A percentile compares a stretch with the other conserved stretches of the same genome.
These are phyloP conservation scores for Chloromyia formosa DNA, from an alignment of 2,888 invertebrate species.

Conservation along the genomic window DNA sequence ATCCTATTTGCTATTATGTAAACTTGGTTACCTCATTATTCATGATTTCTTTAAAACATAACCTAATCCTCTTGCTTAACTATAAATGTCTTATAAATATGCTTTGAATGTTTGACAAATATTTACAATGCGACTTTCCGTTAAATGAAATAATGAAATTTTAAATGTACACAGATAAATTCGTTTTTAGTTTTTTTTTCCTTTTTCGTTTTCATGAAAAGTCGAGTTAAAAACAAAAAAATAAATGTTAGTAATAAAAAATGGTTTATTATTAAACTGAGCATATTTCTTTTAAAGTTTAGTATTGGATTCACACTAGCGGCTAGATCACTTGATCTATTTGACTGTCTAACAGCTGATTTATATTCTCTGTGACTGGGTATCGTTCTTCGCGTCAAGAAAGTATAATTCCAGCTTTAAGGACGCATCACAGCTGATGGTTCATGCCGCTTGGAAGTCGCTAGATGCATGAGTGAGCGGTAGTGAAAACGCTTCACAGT, in stretches of 20 bases:
- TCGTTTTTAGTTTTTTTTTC: background rate
- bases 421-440: no score
- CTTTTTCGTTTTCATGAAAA: background rate
- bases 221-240: background rate
- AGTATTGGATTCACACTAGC: no score
- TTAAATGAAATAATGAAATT: slow-evolving; percentile 2
- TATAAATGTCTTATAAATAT: background rate
- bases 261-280: background rate
- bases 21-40: slow-evolving; percentile 26
- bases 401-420: no score
- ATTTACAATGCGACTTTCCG: slow-evolving; percentile 17
- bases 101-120: slow-evolving; percentile 20
- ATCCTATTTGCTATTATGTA: slow-evolving; percentile 6
- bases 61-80: slow-evolving; percentile 35
- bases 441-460: no score
- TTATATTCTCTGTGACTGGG: no score
- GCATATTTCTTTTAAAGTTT: no score
- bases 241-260: background rate
- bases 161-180: slow-evolving; percentile 1
- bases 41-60: slow-evolving; percentile 34
- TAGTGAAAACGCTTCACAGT: no score
- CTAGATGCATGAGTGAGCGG: no score
- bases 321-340: no score
- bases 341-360: no score
- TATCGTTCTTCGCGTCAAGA: no score